Base-by-base conservation (phyloP, 2,888 invertebrate species). In the Lepidonotus clava region DNA sequence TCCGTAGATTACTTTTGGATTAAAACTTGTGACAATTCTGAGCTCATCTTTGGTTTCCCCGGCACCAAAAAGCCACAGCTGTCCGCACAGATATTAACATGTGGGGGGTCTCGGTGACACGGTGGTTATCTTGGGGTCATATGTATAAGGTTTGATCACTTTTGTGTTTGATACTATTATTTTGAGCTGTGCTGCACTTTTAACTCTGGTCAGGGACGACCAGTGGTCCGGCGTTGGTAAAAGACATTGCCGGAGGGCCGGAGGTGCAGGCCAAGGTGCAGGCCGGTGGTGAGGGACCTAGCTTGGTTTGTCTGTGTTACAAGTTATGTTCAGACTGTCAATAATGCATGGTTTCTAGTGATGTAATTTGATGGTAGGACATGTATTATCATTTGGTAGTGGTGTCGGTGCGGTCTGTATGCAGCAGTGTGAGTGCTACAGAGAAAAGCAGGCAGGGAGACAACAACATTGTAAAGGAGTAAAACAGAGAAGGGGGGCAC, bases 361-460 rank as follows among this genome's bases (percentile, higher is more conserved):
- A n/a, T n/a, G n/a, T n/a, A n/a, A n/a, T n/a, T n/a, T n/a, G n/a
- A n/a, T n/a, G n/a, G n/a, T n/a, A n/a, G n/a, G n/a, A n/a, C n/a
- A n/a, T n/a, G n/a, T n/a, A n/a, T n/a, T n/a, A n/a, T n/a, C n/a
- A n/a, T n/a, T n/a, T n/a, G n/a, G n/a, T n/a, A n/a, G n/a, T n/a
- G 1, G 38, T 71, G 71, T 71, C 71, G 21, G n/a, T 71, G 71
- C 21, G 38, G 71, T 71, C 71, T 71, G 36, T 8, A 38, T 71
- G 71, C 71, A 71, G 71, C 34, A n/a, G 11, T 1, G 71, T 71
- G 71, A 71, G 71, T 36, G 34, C 34, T 36, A 71, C 36, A 0
- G n/a, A n/a, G n/a, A 71, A 18, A 32, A 71, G 71, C 38, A 71
- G 71, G 71, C 71, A 38, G 71, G 36, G 71, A 71, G 56, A 56